phyloP scores from a whole-genome alignment of 2,888 invertebrate species.

The Minunthozetes semirufus region DNA sequence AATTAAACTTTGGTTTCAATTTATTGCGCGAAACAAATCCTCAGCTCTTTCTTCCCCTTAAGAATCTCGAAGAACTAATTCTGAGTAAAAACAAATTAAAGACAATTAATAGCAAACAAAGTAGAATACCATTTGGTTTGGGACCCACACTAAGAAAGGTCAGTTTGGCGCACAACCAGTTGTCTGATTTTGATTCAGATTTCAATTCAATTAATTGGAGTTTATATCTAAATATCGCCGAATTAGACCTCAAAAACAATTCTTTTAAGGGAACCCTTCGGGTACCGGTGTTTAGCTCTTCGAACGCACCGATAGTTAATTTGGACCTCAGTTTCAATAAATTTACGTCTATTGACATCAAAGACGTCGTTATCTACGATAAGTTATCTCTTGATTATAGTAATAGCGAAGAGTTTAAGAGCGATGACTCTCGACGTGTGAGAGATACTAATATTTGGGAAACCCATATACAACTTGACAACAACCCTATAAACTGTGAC shows the following conservation, averaged over 20 bases:
- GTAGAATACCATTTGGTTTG: constrained; percentile 59
- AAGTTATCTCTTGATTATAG: constrained; percentile 17
- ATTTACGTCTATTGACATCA: constrained; percentile 32
- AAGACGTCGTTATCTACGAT: constrained; percentile 25
- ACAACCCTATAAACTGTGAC: constrained; percentile 38
- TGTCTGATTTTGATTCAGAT: constrained; percentile 59
- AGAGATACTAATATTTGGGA: constrained; percentile 26
- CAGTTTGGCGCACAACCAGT: constrained; percentile 59
- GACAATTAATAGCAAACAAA: constrained; percentile 52
- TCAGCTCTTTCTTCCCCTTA: constrained; percentile 38
- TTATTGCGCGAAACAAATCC: constrained; percentile 34
- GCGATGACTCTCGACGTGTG: neutral
- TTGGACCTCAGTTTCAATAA: constrained; percentile 36
- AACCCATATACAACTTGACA: constrained; percentile 33
- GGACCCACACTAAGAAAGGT: constrained; percentile 64
- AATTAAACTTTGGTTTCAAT: constrained; percentile 42
- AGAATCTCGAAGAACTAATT: constrained; percentile 55
- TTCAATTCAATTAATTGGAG: constrained; percentile 53
- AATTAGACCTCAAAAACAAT: constrained; percentile 41
- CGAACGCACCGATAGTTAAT: constrained; percentile 30
- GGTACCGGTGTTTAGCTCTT: constrained; percentile 36
- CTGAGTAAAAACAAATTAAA: constrained; percentile 48
- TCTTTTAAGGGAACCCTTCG: constrained; percentile 31
- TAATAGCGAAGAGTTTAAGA: neutral
- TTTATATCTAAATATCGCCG: constrained; percentile 39